These are phyloP conservation scores for Parnassius apollo DNA, from an alignment of 2,888 invertebrate genomes.

Conservation along the genomic window DNA sequence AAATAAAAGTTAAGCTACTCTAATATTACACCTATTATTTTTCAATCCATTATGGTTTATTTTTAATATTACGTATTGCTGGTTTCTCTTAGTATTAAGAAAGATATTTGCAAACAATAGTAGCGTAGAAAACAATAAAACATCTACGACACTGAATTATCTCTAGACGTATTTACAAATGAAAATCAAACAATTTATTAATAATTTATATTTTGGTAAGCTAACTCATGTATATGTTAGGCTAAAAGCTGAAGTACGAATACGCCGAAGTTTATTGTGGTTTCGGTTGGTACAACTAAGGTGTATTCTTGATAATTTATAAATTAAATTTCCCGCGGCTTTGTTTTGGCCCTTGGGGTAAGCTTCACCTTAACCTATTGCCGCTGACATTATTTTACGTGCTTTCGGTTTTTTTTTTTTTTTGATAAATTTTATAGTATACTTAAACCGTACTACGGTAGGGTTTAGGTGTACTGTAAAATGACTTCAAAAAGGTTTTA, in stretches of 20 bases:
- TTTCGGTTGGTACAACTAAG: too few species aligned
- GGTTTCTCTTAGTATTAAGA: conserved; percentile 28
- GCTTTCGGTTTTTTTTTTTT: too few species aligned
- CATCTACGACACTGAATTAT: conserved; percentile 1
- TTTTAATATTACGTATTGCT: conserved; percentile 49
- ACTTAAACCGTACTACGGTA: too few species aligned
- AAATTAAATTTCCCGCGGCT: too few species aligned
- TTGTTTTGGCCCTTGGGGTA: too few species aligned
- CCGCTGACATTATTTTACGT: too few species aligned
- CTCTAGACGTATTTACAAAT: conserved; percentile 22
- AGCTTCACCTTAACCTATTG: too few species aligned
- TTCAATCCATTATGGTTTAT: conserved; percentile 19
- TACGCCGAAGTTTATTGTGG: too few species aligned
- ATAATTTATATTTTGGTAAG: neutral
- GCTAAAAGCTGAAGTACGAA: neutral
- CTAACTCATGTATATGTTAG: neutral
- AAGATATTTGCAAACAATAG: neutral
- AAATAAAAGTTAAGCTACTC: conserved; percentile 9
- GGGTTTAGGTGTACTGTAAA: too few species aligned
- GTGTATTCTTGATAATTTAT: too few species aligned
- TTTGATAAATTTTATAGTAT: too few species aligned
- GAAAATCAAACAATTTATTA: neutral
- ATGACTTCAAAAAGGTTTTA: too few species aligned
- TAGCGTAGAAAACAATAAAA: neutral
- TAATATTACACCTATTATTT: neutral